Evolutionary conservation across 1,140 invertebrate species (phyloP), one percentile per base, ranked within the genome.

Genomic region (Drosophila suzukii): DNA sequence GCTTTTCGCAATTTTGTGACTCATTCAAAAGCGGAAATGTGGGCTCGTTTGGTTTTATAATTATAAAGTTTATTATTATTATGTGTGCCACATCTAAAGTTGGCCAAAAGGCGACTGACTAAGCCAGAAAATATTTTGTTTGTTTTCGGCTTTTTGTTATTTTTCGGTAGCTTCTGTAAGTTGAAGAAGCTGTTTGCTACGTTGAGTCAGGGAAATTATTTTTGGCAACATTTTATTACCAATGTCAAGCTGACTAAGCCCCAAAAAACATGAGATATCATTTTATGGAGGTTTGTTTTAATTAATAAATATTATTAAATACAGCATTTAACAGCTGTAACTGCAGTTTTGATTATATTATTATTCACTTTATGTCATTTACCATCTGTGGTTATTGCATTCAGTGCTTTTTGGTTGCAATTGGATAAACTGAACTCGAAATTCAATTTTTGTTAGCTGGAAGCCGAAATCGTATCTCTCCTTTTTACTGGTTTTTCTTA

Each of bases 31-130:
- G 39, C 80, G 80, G 71, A 83, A 83, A 71, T 78, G 56, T 63
- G 54, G 58, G 65, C 47, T 43, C 36, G 41, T 41, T 70, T 63
- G 49, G 54, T 78, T 70, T 73, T 66, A 61, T 67, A 73, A 81
- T 68, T 81, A 76, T 81, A 75, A 75, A 68, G 39, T 34, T 30
- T 71, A 71, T 57, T 71, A 75, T 56, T 77, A 78, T 78, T 78
- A 63, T 78, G 58, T 71, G 66, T 75, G 72, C 63, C 72, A 75
- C 72, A 75, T 65, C 46, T 65, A 44, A 75, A 75, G 53, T 43
- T 53, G 71, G 65, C 30, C 46, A 30, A 51, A 53, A 47, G 34
- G 46, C 43, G 20, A 17, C 51, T 75, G 72, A 75, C 58, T 75
- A 75, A 75, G 57, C 41, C n/a, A 6, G 4, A 34, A 56, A 55